phyloP scores from a whole-genome alignment of 2,888 invertebrate species.

The Cheilosia scutellata region DNA sequence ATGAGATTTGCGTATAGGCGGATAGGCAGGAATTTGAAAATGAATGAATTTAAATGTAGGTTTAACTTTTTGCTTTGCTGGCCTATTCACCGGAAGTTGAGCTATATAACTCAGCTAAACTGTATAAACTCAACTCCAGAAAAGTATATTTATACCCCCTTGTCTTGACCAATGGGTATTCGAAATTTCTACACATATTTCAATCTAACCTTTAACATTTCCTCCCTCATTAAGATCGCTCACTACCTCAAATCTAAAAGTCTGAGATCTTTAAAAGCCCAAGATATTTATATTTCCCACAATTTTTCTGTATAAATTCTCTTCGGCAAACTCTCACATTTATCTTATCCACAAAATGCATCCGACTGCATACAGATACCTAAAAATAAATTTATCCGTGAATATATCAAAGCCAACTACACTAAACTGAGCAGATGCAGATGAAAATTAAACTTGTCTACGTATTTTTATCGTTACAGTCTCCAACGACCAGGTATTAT shows the following conservation, averaged over 20 bases:
- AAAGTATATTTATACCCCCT: too few relatives aligned
- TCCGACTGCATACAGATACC: constrained; percentile 39
- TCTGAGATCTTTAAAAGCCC: constrained; percentile 1
- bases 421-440: constrained; percentile 43
- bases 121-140: too few relatives aligned
- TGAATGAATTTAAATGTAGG: too few relatives aligned
- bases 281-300: constrained; percentile 39
- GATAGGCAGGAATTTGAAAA: too few relatives aligned
- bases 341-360: constrained; percentile 72
- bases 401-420: constrained; percentile 51
- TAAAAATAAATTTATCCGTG: constrained; percentile 72
- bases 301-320: constrained; percentile 13
- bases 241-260: constrained; percentile 3
- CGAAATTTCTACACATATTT: too few relatives aligned
- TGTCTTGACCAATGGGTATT: too few relatives aligned
- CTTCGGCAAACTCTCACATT: constrained; percentile 34
- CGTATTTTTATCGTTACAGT: background rate
- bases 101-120: too few relatives aligned
- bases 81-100: too few relatives aligned
- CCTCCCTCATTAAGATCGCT: background rate
- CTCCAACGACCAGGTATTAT: constrained; percentile 43
- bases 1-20: too few relatives aligned
- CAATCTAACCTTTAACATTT: constrained; percentile 4
- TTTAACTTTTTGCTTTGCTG: too few relatives aligned
- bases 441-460: constrained; percentile 28